These are phyloP conservation scores for Amblyjoppa fuscipennis DNA, from an alignment of 2,888 invertebrate genomes.

Conservation along the genomic window DNA sequence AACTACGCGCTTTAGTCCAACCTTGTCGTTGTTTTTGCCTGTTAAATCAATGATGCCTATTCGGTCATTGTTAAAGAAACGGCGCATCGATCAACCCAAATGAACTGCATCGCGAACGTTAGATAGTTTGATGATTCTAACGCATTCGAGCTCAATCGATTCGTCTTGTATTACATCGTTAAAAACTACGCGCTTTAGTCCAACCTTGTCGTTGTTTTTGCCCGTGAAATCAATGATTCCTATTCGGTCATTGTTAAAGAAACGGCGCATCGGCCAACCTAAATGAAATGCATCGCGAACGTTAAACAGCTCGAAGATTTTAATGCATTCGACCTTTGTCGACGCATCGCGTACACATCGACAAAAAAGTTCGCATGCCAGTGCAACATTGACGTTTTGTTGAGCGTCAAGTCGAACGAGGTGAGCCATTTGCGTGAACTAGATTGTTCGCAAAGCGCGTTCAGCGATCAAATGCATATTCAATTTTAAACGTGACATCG, in stretches of 20 bases:
- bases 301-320: background rate
- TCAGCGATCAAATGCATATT: background rate
- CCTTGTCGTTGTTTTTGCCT: too few relatives aligned
- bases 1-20: too few relatives aligned
- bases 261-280: background rate
- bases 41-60: too few relatives aligned
- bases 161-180: too few relatives aligned
- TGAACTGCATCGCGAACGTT: background rate
- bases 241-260: too few relatives aligned
- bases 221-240: too few relatives aligned
- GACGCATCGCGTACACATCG: background rate
- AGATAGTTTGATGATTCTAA: too few relatives aligned
- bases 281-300: background rate
- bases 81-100: background rate
- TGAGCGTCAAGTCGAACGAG: background rate
- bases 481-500: background rate
- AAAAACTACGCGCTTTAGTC: too few relatives aligned
- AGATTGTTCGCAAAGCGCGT: conserved; percentile 40
- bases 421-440: conserved; percentile 18
- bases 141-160: too few relatives aligned
- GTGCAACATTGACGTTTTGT: background rate
- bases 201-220: too few relatives aligned
- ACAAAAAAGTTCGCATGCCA: background rate
- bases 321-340: background rate
- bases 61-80: background rate